Evolutionary conservation across 2,113 vertebrate species (phyloP).

Genomic region (Himantopus leucocephalus): DNA sequence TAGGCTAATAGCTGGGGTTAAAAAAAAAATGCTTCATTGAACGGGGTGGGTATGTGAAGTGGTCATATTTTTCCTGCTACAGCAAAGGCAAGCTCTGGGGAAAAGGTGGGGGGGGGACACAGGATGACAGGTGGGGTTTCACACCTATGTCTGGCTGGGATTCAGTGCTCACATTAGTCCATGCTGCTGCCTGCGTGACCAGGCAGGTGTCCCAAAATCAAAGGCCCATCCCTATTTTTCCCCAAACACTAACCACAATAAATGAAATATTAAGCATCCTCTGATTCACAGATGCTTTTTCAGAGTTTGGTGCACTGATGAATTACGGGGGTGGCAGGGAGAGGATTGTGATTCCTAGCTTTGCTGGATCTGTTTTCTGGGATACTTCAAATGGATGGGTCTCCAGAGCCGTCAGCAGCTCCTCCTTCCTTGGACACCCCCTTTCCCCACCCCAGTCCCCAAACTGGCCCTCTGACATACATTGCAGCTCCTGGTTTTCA

Average conservation of each 20-base stretch:
- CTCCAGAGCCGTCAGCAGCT: neutral
- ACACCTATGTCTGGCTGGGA: neutral
- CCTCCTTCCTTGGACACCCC: neutral
- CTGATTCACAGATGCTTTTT: neutral
- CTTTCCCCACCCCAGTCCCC: neutral
- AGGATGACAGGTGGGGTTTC: neutral
- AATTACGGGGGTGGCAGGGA: neutral
- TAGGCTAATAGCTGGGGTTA: neutral
- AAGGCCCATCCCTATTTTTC: neutral
- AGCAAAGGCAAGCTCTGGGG: neutral
- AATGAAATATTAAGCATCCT: neutral
- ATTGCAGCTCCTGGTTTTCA: neutral
- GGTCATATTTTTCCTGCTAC: neutral
- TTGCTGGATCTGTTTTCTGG: neutral
- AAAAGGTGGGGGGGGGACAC: neutral
- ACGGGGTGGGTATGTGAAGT: neutral
- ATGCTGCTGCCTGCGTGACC: neutral
- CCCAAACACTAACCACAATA: neutral
- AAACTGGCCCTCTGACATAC: neutral
- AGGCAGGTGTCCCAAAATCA: neutral
- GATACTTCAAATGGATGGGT: neutral
- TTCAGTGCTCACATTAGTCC: neutral
- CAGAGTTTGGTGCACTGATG: rapidly evolving
- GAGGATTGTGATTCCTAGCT: neutral
- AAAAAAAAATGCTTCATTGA: neutral